Percentiles rank a stretch among this genome's conserved stretches.
Conservation (phyloP, 2,888 invertebrate species). For the Dicroscelio sp. region DNA sequence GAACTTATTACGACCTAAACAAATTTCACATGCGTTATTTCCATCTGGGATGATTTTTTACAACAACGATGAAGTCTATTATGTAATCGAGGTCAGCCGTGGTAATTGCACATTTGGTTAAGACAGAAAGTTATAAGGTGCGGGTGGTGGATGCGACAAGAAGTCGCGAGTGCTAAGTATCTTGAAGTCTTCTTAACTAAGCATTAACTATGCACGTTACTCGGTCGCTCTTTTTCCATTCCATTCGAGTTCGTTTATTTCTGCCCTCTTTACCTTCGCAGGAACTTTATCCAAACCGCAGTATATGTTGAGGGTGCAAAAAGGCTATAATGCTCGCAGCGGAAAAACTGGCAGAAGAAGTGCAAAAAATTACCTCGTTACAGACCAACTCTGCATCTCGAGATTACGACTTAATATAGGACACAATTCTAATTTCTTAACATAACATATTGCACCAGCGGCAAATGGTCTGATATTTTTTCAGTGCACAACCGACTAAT, state of each 20-base stretch:
- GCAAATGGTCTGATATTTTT: slow-evolving; percentile 34
- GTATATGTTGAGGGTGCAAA: slow-evolving; percentile 57
- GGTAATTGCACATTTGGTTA: slow-evolving; percentile 74
- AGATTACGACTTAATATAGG: slow-evolving; percentile 67
- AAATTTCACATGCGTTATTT: no score
- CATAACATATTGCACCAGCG: slow-evolving; percentile 41
- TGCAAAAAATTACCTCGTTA: slow-evolving; percentile 64
- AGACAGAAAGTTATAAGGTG: slow-evolving; percentile 68
- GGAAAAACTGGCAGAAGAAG: slow-evolving; percentile 51
- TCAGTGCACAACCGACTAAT: no score
- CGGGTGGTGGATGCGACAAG: slow-evolving; percentile 61
- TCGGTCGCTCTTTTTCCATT: slow-evolving; percentile 57
- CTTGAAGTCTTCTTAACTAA: slow-evolving; percentile 72
- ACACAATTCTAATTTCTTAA: slow-evolving; percentile 66
- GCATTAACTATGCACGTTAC: slow-evolving; percentile 74
- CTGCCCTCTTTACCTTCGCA: slow-evolving; percentile 57
- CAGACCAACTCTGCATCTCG: slow-evolving; percentile 52
- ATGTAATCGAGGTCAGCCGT: slow-evolving; percentile 64
- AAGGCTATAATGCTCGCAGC: slow-evolving; percentile 45
- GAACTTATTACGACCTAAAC: no score
- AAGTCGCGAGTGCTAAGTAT: slow-evolving; percentile 71
- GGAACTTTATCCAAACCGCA: slow-evolving; percentile 66
- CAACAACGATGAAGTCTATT: no score
- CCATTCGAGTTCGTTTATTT: slow-evolving; percentile 52
- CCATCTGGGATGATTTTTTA: no score